Evolutionary conservation across 2,113 vertebrate species (phyloP).

Genomic region (Paralichthys olivaceus): DNA sequence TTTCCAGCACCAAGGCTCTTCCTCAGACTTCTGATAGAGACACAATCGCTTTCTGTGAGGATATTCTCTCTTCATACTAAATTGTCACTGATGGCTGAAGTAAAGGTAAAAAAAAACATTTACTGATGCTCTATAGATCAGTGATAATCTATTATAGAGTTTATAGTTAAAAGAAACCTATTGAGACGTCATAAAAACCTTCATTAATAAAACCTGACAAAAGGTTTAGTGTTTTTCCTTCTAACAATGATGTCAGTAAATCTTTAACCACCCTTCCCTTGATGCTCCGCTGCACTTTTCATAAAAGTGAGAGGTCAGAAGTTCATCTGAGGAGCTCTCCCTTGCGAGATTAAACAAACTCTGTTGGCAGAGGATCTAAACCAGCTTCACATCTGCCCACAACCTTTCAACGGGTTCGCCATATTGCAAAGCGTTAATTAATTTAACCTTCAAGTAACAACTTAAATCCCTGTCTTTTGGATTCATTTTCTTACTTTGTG

Average conservation of each 20-base stretch:
- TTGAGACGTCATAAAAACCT: neutral
- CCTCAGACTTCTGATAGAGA: too few species aligned
- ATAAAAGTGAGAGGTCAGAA: conserved; percentile 14
- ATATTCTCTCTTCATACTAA: neutral
- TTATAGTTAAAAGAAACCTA: neutral
- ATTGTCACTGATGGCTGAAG: neutral
- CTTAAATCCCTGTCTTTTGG: neutral
- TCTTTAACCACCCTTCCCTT: conserved; percentile 35
- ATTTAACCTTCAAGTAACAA: neutral
- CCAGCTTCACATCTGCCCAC: neutral
- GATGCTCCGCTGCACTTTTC: conserved; percentile 3
- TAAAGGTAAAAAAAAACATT: neutral
- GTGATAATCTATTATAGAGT: neutral
- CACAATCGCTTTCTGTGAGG: too few species aligned
- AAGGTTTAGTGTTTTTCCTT: neutral
- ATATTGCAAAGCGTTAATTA: neutral
- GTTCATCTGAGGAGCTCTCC: conserved; percentile 16
- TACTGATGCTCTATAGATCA: neutral
- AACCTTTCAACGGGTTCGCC: neutral
- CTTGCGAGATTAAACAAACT: neutral
- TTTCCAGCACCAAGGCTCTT: too few species aligned
- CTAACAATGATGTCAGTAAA: conserved; percentile 26
- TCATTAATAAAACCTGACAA: neutral
- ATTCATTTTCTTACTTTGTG: too few species aligned
- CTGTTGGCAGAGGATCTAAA: neutral